These are phyloP conservation scores for Callosobruchus maculatus DNA, from an alignment of 2,888 invertebrate genomes.

Conservation along the genomic window DNA sequence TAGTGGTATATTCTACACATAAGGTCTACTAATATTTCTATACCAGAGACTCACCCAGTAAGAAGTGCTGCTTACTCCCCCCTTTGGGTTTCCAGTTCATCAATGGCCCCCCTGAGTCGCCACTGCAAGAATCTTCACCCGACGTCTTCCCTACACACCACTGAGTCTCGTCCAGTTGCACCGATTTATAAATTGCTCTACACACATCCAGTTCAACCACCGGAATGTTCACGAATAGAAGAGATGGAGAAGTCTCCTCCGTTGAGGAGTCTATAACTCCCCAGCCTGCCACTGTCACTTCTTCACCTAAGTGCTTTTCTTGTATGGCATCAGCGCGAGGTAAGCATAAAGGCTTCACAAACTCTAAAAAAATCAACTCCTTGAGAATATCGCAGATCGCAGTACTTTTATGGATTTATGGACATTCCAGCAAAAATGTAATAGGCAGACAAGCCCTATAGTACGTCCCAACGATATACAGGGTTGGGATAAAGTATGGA, in stretches of 20 bases:
- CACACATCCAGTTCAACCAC: slow-evolving; percentile 17
- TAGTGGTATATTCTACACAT: too few relatives aligned
- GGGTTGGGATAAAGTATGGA: too few relatives aligned
- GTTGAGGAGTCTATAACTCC: slow-evolving; percentile 34
- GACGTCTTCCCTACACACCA: slow-evolving; percentile 43
- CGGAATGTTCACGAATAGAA: slow-evolving; percentile 19
- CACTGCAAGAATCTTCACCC: slow-evolving; percentile 59
- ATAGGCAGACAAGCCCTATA: too few relatives aligned
- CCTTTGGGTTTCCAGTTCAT: slow-evolving; percentile 35
- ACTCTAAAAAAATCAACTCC: slow-evolving; percentile 43
- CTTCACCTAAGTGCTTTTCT: slow-evolving; percentile 35
- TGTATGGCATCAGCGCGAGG: slow-evolving; percentile 48
- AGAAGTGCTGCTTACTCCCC: slow-evolving; percentile 29
- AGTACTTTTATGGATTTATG: too few relatives aligned
- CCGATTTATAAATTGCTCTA: slow-evolving; percentile 5
- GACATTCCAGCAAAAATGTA: too few relatives aligned
- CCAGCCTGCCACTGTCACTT: slow-evolving; percentile 56
- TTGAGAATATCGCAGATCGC: too few relatives aligned
- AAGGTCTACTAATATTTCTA: not conserved
- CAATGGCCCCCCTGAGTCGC: slow-evolving; percentile 62
- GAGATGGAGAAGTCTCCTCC: slow-evolving; percentile 3
- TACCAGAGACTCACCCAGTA: slow-evolving; percentile 34
- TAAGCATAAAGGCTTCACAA: slow-evolving; percentile 59
- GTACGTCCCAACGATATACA: too few relatives aligned
- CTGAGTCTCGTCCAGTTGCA: slow-evolving; percentile 12